A percentile compares a stretch with the other conserved stretches of the same genome.
Evolutionary conservation across 2,797 vertebrate species (phyloP).

Genomic region (Channa striata): DNA sequence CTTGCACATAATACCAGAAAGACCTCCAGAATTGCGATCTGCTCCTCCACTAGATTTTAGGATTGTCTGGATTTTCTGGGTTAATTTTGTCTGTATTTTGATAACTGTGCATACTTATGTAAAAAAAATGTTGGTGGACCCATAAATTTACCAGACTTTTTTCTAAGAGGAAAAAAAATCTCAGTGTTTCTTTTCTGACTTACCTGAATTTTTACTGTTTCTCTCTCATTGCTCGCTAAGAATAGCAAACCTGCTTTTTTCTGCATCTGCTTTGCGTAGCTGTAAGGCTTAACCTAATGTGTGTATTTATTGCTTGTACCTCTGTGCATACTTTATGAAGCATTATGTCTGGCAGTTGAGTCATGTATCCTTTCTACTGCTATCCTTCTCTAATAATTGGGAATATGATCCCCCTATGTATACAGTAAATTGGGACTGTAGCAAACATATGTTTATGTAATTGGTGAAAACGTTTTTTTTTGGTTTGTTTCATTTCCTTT

Average conservation of each 20-base stretch:
- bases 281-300: slow-evolving; percentile 99
- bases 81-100: slow-evolving; percentile 99
- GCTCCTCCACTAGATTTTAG: slow-evolving; percentile 99
- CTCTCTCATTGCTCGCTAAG: slow-evolving; percentile 99
- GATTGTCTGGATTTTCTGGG: slow-evolving; percentile 99
- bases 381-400: slow-evolving; percentile 97
- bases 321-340: slow-evolving; percentile 99
- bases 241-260: slow-evolving; percentile 99
- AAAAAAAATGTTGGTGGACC: slow-evolving; percentile 99
- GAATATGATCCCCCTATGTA: slow-evolving; percentile 98
- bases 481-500: slow-evolving; percentile 92
- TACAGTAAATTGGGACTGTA: slow-evolving; percentile 99
- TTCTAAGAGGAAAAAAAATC: slow-evolving; percentile 91
- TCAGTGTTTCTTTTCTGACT: slow-evolving; percentile 99
- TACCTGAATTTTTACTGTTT: slow-evolving; percentile 99
- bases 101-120: slow-evolving; percentile 99
- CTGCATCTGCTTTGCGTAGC: slow-evolving; percentile 99
- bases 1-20: slow-evolving; percentile 99
- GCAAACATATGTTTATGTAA: slow-evolving; percentile 99
- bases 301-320: slow-evolving; percentile 99
- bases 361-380: slow-evolving; percentile 99
- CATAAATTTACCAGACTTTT: slow-evolving; percentile 99
- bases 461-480: slow-evolving; percentile 96
- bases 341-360: slow-evolving; percentile 99
- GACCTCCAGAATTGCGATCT: slow-evolving; percentile 99